Evolutionary conservation across 2,888 invertebrate species (phyloP), one percentile per base, ranked within the genome.

Genomic region (Acheta domesticus): DNA sequence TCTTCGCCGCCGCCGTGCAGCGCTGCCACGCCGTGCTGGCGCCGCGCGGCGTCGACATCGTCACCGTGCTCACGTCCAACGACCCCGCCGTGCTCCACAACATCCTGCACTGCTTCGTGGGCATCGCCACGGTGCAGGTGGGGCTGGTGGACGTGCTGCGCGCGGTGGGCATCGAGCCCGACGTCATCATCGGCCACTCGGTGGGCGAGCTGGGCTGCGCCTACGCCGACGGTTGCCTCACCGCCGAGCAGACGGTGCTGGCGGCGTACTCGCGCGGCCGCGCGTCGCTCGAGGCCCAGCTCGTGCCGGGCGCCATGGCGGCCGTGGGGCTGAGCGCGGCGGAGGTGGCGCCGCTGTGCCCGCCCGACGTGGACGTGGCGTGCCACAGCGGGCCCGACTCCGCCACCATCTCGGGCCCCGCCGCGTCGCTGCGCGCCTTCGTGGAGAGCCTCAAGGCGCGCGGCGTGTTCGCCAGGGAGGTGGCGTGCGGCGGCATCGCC

Each of bases 281-380:
- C 81, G 93, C 94, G 1, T 93, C 93, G 48, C 85, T 92, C n/a
- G 93, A 94, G 83, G 91, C 92, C 0, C 88, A 89, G 3, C 88
- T 94, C 83, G 91, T 93, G 82, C 88, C 87, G 79, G 96, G 96
- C 77, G 93, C 93, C 49, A 97, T 97, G 97, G 97, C 96, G 74
- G 95, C 96, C 11, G 90, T 97, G 87, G 87, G 87, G 49, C 83
- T 87, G 81, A 87, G 88, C 16, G 87, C 87, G 82, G 83, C 87
- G 76, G 78, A 84, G 16, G n/a, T n/a, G n/a, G n/a, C n/a, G n/a
- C n/a, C n/a, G n/a, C n/a, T n/a, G n/a, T n/a, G n/a, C n/a, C n/a
- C n/a, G n/a, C n/a, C n/a, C n/a, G n/a, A n/a, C n/a, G n/a, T n/a
- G n/a, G n/a, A n/a, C n/a, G n/a, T n/a, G n/a, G n/a, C n/a, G n/a